These are phyloP conservation scores for Polyploca ridens DNA, from an alignment of 2,888 invertebrate genomes.

Conservation along the genomic window DNA sequence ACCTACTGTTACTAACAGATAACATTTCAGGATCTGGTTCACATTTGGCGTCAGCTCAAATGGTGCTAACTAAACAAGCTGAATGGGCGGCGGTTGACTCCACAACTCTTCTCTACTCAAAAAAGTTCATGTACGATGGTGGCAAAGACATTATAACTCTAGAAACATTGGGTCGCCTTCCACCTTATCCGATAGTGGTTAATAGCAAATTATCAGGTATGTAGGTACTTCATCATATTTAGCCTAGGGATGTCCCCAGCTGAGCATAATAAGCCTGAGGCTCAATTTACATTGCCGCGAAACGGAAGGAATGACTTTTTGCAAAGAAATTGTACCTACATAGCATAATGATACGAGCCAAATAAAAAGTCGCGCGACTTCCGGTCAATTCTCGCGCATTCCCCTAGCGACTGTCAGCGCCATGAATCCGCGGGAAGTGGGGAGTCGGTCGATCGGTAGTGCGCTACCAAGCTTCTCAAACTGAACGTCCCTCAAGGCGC, in stretches of 20 bases:
- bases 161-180: constrained; percentile 87
- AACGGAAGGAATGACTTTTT: no score
- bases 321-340: no score
- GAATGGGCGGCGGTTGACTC: constrained; percentile 88
- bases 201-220: constrained; percentile 84
- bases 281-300: no score
- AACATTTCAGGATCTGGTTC: constrained; percentile 81
- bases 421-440: no score
- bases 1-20: neutral
- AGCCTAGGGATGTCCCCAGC: neutral
- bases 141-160: constrained; percentile 83
- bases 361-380: no score
- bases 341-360: no score
- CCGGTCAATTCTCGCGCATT: no score
- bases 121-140: constrained; percentile 82
- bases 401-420: no score
- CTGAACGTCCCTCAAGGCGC: no score
- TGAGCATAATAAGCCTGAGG: no score
- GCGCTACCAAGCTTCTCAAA: no score
- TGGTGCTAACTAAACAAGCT: constrained; percentile 85
- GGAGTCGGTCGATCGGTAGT: no score
- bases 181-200: constrained; percentile 87
- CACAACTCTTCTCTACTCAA: constrained; percentile 81
- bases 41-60: constrained; percentile 85
- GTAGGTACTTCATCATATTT: constrained; percentile 7